A percentile compares a stretch with the other conserved stretches of the same genome.
Conservation (phyloP, 1,140 invertebrate species). For the Drosophila mauritiana region DNA sequence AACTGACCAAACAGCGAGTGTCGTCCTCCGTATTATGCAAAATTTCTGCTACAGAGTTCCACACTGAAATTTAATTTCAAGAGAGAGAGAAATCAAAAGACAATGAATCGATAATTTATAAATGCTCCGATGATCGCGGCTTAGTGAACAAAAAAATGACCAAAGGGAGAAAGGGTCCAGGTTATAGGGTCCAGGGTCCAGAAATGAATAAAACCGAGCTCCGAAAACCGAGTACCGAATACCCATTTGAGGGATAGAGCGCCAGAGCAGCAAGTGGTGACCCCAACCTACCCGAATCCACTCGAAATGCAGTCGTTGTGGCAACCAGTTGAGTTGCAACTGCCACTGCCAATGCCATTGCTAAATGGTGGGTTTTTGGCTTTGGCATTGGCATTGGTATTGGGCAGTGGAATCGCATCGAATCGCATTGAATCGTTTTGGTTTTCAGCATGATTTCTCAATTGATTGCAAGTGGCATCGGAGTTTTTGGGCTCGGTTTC, state of each 20-base stretch:
- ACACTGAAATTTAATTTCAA: slow-evolving; percentile 19
- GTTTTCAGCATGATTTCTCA: slow-evolving; percentile 71
- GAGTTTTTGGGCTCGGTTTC: background rate
- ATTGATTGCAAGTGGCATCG: slow-evolving; percentile 51
- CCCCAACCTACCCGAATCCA: background rate
- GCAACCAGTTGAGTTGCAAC: slow-evolving; percentile 57
- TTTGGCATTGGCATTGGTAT: slow-evolving; percentile 29
- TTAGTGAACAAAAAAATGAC: slow-evolving; percentile 23
- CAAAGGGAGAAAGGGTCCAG: background rate
- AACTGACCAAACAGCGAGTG: slow-evolving; percentile 40
- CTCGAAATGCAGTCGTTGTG: slow-evolving; percentile 37
- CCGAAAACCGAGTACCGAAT: slow-evolving; percentile 10
- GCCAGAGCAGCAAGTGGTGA: background rate
- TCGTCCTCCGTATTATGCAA: slow-evolving; percentile 26
- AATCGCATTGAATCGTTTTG: slow-evolving; percentile 20
- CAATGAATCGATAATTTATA: slow-evolving; percentile 44
- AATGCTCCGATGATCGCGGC: slow-evolving; percentile 24
- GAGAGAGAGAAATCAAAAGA: slow-evolving; percentile 2
- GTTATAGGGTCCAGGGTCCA: background rate
- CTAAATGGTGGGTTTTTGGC: slow-evolving; percentile 38
- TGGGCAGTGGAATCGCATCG: background rate
- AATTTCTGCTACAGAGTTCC: slow-evolving; percentile 1
- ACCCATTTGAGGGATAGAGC: slow-evolving; percentile 16
- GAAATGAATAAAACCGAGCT: slow-evolving; percentile 13
- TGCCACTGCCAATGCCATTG: slow-evolving; percentile 25